Evolutionary conservation across 2,113 vertebrate species (phyloP).

Genomic region (Lamprotornis superbus): DNA sequence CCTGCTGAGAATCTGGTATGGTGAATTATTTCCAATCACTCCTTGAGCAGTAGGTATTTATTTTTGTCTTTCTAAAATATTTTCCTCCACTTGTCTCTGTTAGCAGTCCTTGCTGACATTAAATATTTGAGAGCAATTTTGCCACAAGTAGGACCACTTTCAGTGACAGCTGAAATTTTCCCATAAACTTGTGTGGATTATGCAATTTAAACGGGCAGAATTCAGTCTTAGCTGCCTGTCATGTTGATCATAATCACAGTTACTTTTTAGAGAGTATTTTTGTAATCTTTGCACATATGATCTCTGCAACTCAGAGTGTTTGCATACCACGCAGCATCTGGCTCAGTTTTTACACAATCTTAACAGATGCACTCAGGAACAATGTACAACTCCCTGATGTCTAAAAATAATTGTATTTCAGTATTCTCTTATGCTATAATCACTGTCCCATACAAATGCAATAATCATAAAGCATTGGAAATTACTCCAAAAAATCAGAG

Average conservation of each 20-base stretch:
- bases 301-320: constrained; percentile 1
- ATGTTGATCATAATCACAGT: constrained; percentile 10
- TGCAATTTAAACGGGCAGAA: not conserved
- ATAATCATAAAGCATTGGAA: not conserved
- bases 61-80: not conserved
- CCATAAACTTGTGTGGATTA: not conserved
- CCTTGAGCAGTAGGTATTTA: not conserved
- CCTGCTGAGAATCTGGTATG: not conserved
- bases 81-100: not conserved
- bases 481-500: not conserved
- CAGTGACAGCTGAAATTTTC: constrained; percentile 27
- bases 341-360: constrained; percentile 20
- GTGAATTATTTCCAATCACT: not conserved
- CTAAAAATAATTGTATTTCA: constrained; percentile 41
- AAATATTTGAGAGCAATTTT: constrained; percentile 22
- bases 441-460: not conserved
- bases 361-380: constrained; percentile 38
- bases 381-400: constrained; percentile 15
- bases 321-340: constrained; percentile 52
- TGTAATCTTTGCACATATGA: constrained; percentile 4
- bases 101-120: not conserved
- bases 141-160: not conserved
- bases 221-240: not conserved
- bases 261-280: constrained; percentile 19
- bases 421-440: not conserved